Evolutionary conservation across 2,797 vertebrate species (phyloP), one percentile per base, ranked within the genome.

Genomic region (Tangara arthus): DNA sequence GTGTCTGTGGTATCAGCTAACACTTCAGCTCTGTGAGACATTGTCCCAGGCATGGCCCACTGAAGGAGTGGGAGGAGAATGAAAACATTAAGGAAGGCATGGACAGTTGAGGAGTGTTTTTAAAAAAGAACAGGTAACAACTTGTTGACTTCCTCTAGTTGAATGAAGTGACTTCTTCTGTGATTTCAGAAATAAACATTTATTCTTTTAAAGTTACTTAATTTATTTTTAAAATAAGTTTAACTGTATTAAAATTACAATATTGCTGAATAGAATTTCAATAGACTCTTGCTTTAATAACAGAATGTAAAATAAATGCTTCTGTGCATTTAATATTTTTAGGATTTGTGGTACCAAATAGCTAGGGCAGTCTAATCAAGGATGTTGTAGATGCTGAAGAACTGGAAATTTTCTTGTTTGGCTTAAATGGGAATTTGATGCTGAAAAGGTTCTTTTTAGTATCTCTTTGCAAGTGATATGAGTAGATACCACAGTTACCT

Each of bases 401-500:
- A 56, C 28, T 32, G 24, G 27, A 82, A 42, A 17, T 44, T 68
- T 76, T 82, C 39, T 44, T 72, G 7, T 55, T 65, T 34, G 42
- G 39, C 34, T 73, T 79, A 55, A 69, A 27, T n/a, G 11, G 9
- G 15, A 55, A 28, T 69, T 71, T 23, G 61, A 32, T 64, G 30
- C 55, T 69, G 22, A 32, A 32, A 73, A 55, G 8, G 2, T 49
- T 85, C 2, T 71, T 65, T 41, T 9, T 28, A 42, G 13, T n/a
- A 6, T 32, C 18, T 82, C 32, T 61, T 84, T 1, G 0, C 27
- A 46, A 44, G 15, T 3, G 0, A 7, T 46, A 28, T 0, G 0
- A 63, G 16, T 37, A 41, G 26, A 30, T 76, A 28, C 15, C 11
- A 1, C 16, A 15, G 18, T 52, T 70, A 9, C 9, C 23, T 80